These are phyloP conservation scores for Mythimna pallens DNA, from an alignment of 2,888 invertebrate species.

Conservation along the genomic window DNA sequence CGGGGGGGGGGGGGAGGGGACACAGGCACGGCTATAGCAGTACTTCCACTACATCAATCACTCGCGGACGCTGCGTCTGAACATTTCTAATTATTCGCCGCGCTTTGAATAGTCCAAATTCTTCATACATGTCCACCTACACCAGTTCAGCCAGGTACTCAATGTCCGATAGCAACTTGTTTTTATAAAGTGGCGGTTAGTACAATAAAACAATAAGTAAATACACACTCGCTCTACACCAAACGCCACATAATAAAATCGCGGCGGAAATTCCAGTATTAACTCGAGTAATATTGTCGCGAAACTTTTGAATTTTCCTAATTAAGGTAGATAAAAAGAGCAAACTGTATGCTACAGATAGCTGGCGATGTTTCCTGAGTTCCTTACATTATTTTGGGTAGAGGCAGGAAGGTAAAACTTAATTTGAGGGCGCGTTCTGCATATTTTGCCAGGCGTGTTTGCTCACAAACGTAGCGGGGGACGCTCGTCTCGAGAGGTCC, in stretches of 20 bases:
- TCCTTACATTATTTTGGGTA: constrained; percentile 56
- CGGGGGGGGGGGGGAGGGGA: constrained; percentile 64
- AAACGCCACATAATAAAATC: constrained; percentile 24
- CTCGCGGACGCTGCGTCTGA: constrained; percentile 88
- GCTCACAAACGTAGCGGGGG: constrained; percentile 80
- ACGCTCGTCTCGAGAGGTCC: constrained; percentile 84
- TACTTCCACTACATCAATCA: constrained; percentile 90
- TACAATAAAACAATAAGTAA: background rate
- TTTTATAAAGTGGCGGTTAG: background rate
- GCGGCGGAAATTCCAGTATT: constrained; percentile 6
- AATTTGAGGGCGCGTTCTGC: constrained; percentile 75
- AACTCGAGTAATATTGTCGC: constrained; percentile 30
- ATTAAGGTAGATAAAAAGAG: constrained; percentile 51
- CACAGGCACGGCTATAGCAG: constrained; percentile 66
- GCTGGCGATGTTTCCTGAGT: constrained; percentile 45
- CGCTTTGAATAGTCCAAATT: constrained; percentile 79
- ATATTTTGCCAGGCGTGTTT: constrained; percentile 85
- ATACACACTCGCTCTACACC: background rate
- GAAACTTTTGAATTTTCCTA: constrained; percentile 41
- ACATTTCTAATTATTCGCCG: constrained; percentile 90
- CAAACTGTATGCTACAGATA: constrained; percentile 35
- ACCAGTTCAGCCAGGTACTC: constrained; percentile 10
- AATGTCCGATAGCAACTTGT: background rate
- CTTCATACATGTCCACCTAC: constrained; percentile 69
- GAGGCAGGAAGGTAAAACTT: constrained; percentile 64